Evolutionary conservation across 2,113 vertebrate species (phyloP), one percentile per base, ranked within the genome.

Genomic region (Percina caprodes): DNA sequence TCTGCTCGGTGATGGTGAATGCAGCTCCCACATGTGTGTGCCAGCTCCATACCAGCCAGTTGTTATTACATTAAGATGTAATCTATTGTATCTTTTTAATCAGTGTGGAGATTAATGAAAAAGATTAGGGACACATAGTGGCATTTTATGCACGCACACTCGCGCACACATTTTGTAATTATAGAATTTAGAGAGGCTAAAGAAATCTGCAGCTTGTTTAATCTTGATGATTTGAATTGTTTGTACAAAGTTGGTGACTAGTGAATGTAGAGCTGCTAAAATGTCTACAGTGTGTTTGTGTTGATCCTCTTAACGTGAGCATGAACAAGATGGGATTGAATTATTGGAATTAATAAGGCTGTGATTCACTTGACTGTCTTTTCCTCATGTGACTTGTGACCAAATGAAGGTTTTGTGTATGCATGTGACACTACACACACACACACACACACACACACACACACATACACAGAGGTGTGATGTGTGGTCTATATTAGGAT

Each of bases 61-160:
- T 75, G 79, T 90, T 76, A 85, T 83, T 91, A 78, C 85, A 87
- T 89, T 79, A 70, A 54, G 63, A 77, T 74, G 23, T 86, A 84
- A 91, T 93, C 88, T 80, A 61, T 85, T 71, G 87, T 85, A 91
- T 93, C 91, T 88, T 73, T 66, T 73, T 66, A 39, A 81, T 90
- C 78, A 82, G 81, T 18, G 56, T 79, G 52, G 70, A 72, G 86
- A 87, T 83, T 77, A 82, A 79, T 83, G 71, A 58, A 72, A 69
- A 67, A 88, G 92, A 92, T 89, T 46, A 66, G 77, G 33, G 69
- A 48, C 58, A 23, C 72, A 86, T 88, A 88, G 88, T 91, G 77
- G 82, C 77, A 69, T 89, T 42, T 42, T 42, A 42, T 42, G 39
- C 19, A n/a, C 59, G 24, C 7, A 42, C 10, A 14, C 6, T 54